phyloP scores from a whole-genome alignment of 2,797 vertebrate species.

The Siniperca obscura region DNA sequence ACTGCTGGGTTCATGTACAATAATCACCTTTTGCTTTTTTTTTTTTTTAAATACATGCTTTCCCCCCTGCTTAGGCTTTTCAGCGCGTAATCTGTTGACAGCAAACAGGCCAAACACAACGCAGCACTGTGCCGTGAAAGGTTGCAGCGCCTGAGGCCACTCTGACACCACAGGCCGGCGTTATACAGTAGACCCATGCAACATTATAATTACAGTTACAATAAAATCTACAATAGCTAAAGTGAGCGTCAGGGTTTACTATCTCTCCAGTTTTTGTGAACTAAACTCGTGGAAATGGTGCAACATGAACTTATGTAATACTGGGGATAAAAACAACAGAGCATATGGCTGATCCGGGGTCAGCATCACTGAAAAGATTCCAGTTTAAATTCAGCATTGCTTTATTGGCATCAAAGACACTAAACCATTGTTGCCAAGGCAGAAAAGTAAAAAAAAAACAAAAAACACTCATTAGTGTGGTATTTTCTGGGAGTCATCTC shows the following conservation, averaged over 20 bases:
- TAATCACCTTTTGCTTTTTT: conserved; percentile 63
- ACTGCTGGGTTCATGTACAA: conserved; percentile 57
- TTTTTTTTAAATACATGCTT: too few species aligned
- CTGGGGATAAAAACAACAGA: conserved; percentile 8
- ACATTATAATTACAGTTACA: neutral
- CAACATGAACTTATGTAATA: conserved; percentile 45
- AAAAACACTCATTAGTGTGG: neutral
- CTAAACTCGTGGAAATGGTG: conserved; percentile 14
- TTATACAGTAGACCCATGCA: conserved; percentile 2
- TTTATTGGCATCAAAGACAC: neutral
- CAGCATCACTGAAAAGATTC: conserved; percentile 19
- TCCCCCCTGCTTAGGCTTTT: conserved; percentile 32
- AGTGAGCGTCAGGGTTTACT: neutral
- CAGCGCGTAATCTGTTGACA: conserved; percentile 56
- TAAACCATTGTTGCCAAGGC: neutral
- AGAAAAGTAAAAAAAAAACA: neutral
- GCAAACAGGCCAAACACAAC: conserved; percentile 37
- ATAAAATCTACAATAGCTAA: neutral
- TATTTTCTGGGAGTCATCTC: neutral
- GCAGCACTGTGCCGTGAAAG: conserved; percentile 25
- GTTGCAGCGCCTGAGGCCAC: conserved; percentile 58
- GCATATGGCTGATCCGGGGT: conserved; percentile 42
- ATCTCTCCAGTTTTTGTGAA: neutral
- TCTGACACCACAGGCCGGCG: conserved; percentile 35
- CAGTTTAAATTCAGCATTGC: neutral